Percentiles rank a stretch among this genome's conserved stretches.
phyloP scores from a whole-genome alignment of 2,888 invertebrate species.

The Callyntrura sp. region DNA sequence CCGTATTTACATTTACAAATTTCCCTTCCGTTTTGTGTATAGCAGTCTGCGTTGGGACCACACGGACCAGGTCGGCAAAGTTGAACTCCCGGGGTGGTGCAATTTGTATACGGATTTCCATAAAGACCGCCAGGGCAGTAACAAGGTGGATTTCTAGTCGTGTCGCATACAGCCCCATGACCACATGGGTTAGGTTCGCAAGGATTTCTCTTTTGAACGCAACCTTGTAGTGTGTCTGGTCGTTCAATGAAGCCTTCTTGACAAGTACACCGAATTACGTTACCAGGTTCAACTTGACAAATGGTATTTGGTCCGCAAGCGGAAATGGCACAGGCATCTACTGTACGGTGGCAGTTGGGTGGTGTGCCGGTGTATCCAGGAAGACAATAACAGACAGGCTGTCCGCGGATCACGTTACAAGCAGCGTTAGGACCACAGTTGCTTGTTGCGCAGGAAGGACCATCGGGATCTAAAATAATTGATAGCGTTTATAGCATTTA shows the following conservation, averaged over 20 bases:
- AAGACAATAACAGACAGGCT: constrained; percentile 94
- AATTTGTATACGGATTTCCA: constrained; percentile 92
- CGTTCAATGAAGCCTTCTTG: constrained; percentile 93
- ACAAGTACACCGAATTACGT: constrained; percentile 95
- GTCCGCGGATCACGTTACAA: constrained; percentile 91
- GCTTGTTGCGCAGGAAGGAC: constrained; percentile 91
- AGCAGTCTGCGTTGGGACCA: constrained; percentile 93
- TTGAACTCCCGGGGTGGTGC: constrained; percentile 85
- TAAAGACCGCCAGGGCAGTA: constrained; percentile 93
- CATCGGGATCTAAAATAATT: constrained; percentile 91
- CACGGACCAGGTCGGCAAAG: constrained; percentile 94
- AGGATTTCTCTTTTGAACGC: constrained; percentile 91
- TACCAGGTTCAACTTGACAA: constrained; percentile 91
- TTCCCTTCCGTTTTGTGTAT: constrained; percentile 91
- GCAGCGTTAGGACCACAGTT: constrained; percentile 94
- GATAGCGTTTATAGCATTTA: neutral
- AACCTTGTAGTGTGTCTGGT: constrained; percentile 95
- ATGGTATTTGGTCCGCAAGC: constrained; percentile 96
- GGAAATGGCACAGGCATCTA: constrained; percentile 93
- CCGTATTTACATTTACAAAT: constrained; percentile 93
- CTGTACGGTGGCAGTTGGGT: constrained; percentile 91
- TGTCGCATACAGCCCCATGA: constrained; percentile 91
- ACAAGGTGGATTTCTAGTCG: constrained; percentile 92
- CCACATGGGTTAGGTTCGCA: constrained; percentile 95
- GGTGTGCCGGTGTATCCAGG: constrained; percentile 95